Evolutionary conservation across 2,113 vertebrate species (phyloP).

Genomic region (Piaya cayana): DNA sequence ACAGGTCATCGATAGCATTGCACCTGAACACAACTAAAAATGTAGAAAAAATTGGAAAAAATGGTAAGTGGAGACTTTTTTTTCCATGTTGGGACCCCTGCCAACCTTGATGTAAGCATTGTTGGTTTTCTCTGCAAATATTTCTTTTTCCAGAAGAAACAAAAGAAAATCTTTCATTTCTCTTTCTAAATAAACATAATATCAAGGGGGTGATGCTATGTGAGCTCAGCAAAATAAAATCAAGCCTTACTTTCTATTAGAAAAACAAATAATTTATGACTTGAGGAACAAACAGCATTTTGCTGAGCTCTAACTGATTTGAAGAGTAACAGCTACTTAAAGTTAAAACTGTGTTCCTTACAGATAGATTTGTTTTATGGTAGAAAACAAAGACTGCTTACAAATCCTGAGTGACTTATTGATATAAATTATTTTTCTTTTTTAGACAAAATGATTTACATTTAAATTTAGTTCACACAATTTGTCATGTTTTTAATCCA

Average conservation of each 20-base stretch:
- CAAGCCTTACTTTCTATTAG: background rate
- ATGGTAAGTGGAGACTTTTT: background rate
- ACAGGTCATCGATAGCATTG: background rate
- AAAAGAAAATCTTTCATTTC: background rate
- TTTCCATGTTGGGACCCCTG: background rate
- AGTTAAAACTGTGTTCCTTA: background rate
- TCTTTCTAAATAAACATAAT: background rate
- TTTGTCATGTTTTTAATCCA: background rate
- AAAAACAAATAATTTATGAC: background rate
- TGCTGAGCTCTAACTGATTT: background rate
- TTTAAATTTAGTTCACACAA: background rate
- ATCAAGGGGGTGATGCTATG: background rate
- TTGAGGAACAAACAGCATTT: background rate
- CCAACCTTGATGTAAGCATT: background rate
- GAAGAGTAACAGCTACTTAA: background rate
- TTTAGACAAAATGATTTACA: slow-evolving; percentile 6
- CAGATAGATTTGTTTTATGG: background rate
- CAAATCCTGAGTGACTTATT: background rate
- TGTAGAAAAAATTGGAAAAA: background rate
- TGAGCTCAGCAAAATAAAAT: background rate
- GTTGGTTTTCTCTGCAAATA: background rate
- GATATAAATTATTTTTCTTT: background rate
- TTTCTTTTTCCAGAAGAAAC: background rate
- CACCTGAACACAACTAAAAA: background rate
- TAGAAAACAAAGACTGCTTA: background rate